Conservation (phyloP, 1,140 invertebrate genomes). For the Drosophila ananassae region DNA sequence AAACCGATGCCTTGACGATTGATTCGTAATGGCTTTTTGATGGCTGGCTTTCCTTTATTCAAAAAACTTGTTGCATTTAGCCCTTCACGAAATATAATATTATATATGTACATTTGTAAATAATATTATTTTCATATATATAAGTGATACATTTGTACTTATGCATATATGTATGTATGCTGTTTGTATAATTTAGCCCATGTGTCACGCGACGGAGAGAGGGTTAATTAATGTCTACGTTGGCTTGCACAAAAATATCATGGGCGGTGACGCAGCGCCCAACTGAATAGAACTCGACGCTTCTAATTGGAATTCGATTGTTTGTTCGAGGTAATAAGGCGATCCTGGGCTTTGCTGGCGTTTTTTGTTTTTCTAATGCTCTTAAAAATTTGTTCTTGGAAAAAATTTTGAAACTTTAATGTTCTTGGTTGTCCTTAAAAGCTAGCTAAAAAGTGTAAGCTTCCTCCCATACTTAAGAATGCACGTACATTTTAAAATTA, state of each 20-base stretch:
- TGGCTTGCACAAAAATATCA: conserved; percentile 70
- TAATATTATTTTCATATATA: no score
- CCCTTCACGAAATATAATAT: no score
- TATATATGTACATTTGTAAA: no score
- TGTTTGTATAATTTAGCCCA: conserved; percentile 44
- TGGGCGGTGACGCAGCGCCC: conserved; percentile 72
- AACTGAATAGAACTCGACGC: conserved; percentile 79
- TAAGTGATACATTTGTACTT: not conserved
- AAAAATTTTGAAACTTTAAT: not conserved
- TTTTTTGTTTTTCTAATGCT: conserved; percentile 6
- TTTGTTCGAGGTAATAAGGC: conserved; percentile 59
- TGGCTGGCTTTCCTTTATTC: no score
- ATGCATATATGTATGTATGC: conserved; percentile 17
- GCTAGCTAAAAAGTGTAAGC: no score
- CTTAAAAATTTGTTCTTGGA: conserved; percentile 30
- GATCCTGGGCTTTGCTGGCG: conserved; percentile 34
- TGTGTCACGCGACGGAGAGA: conserved; percentile 66
- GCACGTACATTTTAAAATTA: conserved; percentile 10
- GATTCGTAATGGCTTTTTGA: no score
- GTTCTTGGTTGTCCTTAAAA: no score
- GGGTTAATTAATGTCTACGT: conserved; percentile 79
- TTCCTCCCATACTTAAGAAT: no score
- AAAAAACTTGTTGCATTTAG: no score
- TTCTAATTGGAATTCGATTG: conserved; percentile 72
- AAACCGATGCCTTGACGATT: no score